Evolutionary conservation across 2,888 invertebrate genomes (phyloP).

Genomic region (Linnaemya tessellans): DNA sequence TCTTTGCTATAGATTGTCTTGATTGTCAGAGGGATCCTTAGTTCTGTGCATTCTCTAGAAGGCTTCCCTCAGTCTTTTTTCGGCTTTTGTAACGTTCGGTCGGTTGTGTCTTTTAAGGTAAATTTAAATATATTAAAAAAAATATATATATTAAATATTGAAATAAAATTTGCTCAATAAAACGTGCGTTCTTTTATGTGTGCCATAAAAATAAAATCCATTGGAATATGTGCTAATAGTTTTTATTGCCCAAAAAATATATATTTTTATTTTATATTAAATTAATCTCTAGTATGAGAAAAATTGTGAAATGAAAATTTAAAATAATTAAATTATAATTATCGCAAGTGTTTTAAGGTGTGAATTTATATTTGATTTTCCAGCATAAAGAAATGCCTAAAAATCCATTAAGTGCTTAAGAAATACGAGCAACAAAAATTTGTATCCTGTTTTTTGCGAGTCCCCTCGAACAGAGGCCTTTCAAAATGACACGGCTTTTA

Average conservation of each 20-base stretch:
- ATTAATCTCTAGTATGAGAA: not conserved
- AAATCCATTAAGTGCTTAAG: not conserved
- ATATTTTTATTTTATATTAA: no score
- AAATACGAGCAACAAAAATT: not conserved
- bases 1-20: not conserved
- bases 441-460: not conserved
- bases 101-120: constrained; percentile 66
- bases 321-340: not conserved
- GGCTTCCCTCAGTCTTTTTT: constrained; percentile 63
- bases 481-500: constrained; percentile 52
- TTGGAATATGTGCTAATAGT: not conserved
- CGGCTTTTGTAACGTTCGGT: constrained; percentile 68
- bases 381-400: constrained; percentile 21
- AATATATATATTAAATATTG: not conserved
- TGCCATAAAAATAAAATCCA: not conserved
- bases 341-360: not conserved
- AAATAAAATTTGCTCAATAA: not conserved
- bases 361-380: constrained; percentile 37
- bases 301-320: not conserved
- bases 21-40: constrained; percentile 64
- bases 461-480: constrained; percentile 1
- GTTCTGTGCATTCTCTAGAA: constrained; percentile 26
- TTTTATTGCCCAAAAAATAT: not conserved
- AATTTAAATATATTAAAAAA: constrained; percentile 26
- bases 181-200: not conserved